Base-by-base conservation (phyloP, 2,888 invertebrate genomes). In the Philaethria dido region DNA sequence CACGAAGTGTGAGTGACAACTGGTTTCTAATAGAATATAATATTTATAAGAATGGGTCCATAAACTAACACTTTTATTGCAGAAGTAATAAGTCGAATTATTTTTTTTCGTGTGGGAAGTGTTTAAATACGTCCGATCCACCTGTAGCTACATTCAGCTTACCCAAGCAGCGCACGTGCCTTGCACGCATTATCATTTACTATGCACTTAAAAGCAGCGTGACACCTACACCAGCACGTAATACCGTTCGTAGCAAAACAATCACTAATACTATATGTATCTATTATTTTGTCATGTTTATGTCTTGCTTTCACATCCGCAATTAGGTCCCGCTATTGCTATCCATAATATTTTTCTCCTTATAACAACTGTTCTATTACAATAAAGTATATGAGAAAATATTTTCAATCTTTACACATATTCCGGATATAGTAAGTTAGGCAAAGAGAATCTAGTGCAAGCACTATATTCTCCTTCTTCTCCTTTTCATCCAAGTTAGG, bases 281-380 rank as follows among this genome's bases (percentile, higher is more conserved):
- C 66, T 68, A 71, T 69, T 59, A 73, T 73, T 72, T 73, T 69
- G 68, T 62, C 67, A 71, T 68, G 71, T 69, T 73, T 68, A 67
- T 72, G 64, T 68, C 64, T 72, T 62, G 72, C 77, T 77, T 78
- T 78, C 76, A 77, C 76, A 74, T 76, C 77, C 75, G 76, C 71
- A 70, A 71, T 69, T 62, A 72, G 62, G 72, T 76, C 68, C 77
- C 74, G 74, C 75, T 75, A 74, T 72, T 68, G 71, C 73, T 72
- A 70, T 74, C 70, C 71, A 71, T 68, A 71, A 75, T 74, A 75
- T 71, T 73, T 70, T 70, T 77, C 73, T 48, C 66, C 68, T 66
- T 65, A 47, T 6, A 18, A 45, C n/a, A n/a, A n/a, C n/a, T n/a
- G n/a, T n/a, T n/a, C n/a, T n/a, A n/a, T n/a, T n/a, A n/a, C n/a